Conservation (phyloP, 2,888 invertebrate species). For the Sicus ferrugineus region DNA sequence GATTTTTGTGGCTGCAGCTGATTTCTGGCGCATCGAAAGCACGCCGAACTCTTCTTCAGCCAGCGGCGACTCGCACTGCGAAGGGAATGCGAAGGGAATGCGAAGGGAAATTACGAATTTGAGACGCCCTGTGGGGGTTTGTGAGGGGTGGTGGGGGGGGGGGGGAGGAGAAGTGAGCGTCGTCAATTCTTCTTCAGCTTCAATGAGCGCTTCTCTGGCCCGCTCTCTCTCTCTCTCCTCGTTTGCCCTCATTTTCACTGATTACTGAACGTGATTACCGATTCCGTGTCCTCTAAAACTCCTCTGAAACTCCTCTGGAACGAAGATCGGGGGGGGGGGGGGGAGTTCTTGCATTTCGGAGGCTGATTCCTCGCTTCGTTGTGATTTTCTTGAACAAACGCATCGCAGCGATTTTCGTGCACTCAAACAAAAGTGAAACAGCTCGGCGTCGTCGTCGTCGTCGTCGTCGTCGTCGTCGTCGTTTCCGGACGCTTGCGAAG, state of each 20-base stretch:
- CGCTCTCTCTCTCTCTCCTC: neutral
- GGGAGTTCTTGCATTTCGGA: neutral
- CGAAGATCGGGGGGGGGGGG: no score
- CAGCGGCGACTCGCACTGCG: neutral
- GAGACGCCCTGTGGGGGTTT: neutral
- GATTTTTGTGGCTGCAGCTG: neutral
- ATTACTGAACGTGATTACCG: neutral
- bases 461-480: neutral
- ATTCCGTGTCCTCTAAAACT: no score
- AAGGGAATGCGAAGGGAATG: neutral
- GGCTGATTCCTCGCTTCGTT: slow-evolving; percentile 27
- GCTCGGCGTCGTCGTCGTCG: neutral
- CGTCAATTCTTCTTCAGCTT: neutral
- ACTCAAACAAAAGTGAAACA: slow-evolving; percentile 29
- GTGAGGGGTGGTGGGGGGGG: no score
- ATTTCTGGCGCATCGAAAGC: neutral
- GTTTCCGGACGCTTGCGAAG: no score
- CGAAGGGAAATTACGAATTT: neutral
- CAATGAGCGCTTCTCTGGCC: neutral
- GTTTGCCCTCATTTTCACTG: neutral
- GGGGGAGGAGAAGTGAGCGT: neutral
- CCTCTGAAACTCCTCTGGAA: no score
- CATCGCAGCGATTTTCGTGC: slow-evolving; percentile 7
- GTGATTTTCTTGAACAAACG: neutral
- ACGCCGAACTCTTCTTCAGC: neutral